These are phyloP conservation scores for Nibea albiflora DNA, from an alignment of 2,113 vertebrate genomes.

Conservation along the genomic window DNA sequence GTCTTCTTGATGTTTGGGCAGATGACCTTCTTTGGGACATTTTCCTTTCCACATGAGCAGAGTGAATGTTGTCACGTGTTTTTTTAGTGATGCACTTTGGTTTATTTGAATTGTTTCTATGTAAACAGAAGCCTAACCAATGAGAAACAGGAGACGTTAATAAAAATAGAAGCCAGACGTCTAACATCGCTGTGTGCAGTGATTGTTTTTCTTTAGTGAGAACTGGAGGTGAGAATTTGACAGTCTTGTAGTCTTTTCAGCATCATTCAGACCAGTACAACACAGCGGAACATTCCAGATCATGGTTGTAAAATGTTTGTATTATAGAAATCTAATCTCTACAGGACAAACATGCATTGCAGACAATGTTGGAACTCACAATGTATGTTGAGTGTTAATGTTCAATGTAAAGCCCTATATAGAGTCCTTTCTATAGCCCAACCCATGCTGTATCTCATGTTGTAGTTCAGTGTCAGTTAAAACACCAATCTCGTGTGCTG, in stretches of 20 bases:
- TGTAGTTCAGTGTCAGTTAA: neutral
- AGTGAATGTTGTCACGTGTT: neutral
- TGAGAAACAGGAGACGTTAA: too few species aligned
- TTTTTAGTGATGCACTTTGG: neutral
- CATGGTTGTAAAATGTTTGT: neutral
- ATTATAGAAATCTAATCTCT: neutral
- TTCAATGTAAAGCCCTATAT: neutral
- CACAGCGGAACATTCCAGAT: neutral
- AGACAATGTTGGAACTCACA: neutral
- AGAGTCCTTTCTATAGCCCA: neutral
- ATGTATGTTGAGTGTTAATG: neutral
- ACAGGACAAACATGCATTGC: neutral
- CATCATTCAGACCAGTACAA: too few species aligned
- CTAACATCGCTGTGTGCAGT: too few species aligned
- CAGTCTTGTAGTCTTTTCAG: too few species aligned
- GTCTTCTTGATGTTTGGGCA: too few species aligned
- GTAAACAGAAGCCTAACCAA: too few species aligned
- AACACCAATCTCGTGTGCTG: conserved; percentile 1
- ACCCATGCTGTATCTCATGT: neutral
- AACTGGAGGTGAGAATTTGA: too few species aligned
- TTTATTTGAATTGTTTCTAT: too few species aligned
- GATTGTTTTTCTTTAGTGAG: too few species aligned
- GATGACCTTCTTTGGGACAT: too few species aligned
- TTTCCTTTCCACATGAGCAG: too few species aligned
- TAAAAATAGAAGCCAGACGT: too few species aligned